Evolutionary conservation across 2,113 vertebrate species (phyloP).

Genomic region (Hiodon tergisus): DNA sequence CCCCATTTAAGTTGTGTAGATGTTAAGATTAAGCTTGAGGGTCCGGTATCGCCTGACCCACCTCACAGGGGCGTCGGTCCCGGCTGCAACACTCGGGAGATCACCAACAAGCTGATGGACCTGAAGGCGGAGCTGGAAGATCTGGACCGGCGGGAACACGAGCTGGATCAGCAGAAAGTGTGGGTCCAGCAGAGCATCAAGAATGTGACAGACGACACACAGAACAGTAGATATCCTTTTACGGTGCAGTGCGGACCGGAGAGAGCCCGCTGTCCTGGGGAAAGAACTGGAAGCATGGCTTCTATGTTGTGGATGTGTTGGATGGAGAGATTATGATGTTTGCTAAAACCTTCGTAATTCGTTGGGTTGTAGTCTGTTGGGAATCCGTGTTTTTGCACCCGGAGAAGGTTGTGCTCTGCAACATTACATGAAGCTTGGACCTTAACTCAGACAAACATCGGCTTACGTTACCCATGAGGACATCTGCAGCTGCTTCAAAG

Average conservation of each 20-base stretch:
- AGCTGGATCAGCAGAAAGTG: conserved; percentile 94
- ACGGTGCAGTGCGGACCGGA: too few species aligned
- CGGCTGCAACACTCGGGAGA: conserved; percentile 95
- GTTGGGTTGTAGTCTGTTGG: not conserved
- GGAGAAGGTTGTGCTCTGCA: not conserved
- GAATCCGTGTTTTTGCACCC: not conserved
- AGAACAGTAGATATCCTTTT: conserved; percentile 96
- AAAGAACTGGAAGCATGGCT: too few species aligned
- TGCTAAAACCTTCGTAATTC: not conserved
- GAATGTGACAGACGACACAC: conserved; percentile 92
- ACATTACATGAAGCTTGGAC: conserved; percentile 28
- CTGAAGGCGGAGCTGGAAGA: conserved; percentile 95
- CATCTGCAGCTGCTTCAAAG: conserved; percentile 94
- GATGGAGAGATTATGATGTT: not conserved
- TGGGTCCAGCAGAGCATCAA: conserved; percentile 98
- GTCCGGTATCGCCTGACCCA: conserved; percentile 8
- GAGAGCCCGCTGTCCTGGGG: not conserved
- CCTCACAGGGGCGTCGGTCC: conserved; percentile 84
- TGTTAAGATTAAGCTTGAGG: not conserved
- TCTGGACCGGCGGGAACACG: conserved; percentile 81
- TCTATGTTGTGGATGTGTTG: too few species aligned
- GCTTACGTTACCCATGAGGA: conserved; percentile 94
- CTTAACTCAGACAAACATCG: conserved; percentile 81
- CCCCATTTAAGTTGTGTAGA: not conserved
- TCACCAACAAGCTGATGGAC: conserved; percentile 92